Percentiles rank a stretch among this genome's conserved stretches.
These are phyloP conservation scores for Arge pagana DNA, from an alignment of 2,888 invertebrate species.

Conservation along the genomic window DNA sequence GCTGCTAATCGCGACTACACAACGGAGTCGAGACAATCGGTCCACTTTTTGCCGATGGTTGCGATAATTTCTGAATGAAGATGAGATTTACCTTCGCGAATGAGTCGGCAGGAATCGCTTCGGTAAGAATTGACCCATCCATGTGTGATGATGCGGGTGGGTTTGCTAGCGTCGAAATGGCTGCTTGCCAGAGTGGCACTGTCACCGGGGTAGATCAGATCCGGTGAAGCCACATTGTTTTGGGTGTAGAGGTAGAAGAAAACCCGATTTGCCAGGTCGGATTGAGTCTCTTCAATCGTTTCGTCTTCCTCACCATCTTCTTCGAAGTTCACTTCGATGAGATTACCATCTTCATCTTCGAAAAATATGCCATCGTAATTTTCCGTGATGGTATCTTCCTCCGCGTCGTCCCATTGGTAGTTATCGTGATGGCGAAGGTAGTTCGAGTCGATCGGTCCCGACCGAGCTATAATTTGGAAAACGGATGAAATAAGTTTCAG, in stretches of 20 bases:
- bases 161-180: conserved; percentile 36
- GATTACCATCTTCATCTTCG: conserved; percentile 32
- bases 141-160: conserved; percentile 45
- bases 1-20: too few relatives aligned
- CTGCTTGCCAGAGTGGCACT: conserved; percentile 30
- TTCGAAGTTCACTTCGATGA: conserved; percentile 26
- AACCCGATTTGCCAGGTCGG: conserved; percentile 27
- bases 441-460: conserved; percentile 11
- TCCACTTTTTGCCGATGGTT: too few relatives aligned
- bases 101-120: conserved; percentile 10
- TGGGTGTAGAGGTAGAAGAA: conserved; percentile 41
- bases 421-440: conserved; percentile 5
- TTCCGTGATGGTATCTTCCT: conserved; percentile 4
- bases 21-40: too few relatives aligned
- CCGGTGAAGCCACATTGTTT: conserved; percentile 21
- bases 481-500: too few relatives aligned
- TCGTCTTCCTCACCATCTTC: conserved; percentile 4
- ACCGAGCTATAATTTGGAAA: not conserved
- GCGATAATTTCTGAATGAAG: too few relatives aligned
- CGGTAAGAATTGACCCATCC: conserved; percentile 39
- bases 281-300: conserved; percentile 2
- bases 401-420: not conserved
- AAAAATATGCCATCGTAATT: conserved; percentile 26
- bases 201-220: conserved; percentile 35
- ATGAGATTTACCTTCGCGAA: conserved; percentile 44